These are phyloP conservation scores for Erinaceus europaeus DNA, from an alignment of 2,113 vertebrate species.

Conservation along the genomic window DNA sequence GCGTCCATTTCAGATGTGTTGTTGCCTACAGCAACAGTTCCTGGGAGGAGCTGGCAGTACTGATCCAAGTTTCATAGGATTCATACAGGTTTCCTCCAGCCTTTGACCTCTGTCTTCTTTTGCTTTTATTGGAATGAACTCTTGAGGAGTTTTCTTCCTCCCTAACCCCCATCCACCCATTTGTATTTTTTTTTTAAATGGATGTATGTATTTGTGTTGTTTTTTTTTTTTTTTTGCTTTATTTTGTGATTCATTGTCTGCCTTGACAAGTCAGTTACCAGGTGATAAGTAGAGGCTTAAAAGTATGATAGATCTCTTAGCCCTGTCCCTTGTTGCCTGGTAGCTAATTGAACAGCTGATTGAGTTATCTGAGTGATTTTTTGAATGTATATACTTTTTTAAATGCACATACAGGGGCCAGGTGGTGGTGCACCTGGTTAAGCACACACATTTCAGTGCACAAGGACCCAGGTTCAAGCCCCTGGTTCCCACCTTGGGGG, in stretches of 20 bases:
- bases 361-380: background rate
- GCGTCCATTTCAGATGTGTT: too few relatives aligned
- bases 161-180: background rate
- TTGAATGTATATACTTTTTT: background rate
- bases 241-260: slow-evolving; percentile 12
- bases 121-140: too few relatives aligned
- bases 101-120: slow-evolving; percentile 3
- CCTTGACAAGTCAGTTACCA: background rate
- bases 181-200: background rate
- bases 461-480: too few relatives aligned
- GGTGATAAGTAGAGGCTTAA: background rate
- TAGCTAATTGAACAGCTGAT: background rate
- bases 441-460: too few relatives aligned
- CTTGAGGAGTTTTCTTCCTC: background rate
- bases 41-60: background rate
- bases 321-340: background rate
- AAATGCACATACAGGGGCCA: background rate
- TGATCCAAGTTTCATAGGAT: background rate
- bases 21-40: too few relatives aligned
- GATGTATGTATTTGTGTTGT: too few relatives aligned
- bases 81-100: background rate
- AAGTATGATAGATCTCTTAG: background rate
- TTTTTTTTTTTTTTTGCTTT: slow-evolving; percentile 26
- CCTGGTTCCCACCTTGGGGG: too few relatives aligned
- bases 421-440: too few relatives aligned